Conservation (phyloP, 1,140 invertebrate species). For the Aricia agestis region DNA sequence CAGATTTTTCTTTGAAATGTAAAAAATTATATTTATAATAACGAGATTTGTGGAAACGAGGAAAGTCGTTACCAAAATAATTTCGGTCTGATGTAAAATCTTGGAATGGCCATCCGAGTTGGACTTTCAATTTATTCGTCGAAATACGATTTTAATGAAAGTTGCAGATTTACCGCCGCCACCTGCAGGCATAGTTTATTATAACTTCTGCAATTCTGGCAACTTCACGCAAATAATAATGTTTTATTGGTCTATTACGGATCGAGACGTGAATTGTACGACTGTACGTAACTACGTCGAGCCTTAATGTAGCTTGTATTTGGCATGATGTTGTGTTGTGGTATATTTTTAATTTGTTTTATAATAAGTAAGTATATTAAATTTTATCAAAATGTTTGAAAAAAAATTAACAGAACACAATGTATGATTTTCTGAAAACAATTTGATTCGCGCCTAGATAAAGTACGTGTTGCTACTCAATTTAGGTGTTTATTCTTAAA, state of each 20-base stretch:
- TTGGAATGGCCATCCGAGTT: background rate
- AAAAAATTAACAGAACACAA: too few species aligned
- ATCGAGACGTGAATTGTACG: background rate
- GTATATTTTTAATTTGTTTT: too few species aligned
- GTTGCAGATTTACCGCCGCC: background rate
- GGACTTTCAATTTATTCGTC: constrained; percentile 13
- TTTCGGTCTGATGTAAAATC: constrained; percentile 1
- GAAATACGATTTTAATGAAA: constrained; percentile 11
- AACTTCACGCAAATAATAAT: background rate
- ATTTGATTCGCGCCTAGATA: too few species aligned
- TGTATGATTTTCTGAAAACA: too few species aligned
- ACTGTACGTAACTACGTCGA: background rate
- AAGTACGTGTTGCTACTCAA: too few species aligned
- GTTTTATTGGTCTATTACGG: too few species aligned
- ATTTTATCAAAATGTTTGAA: too few species aligned
- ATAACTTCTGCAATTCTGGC: background rate
- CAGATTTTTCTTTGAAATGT: background rate
- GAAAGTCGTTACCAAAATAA: constrained; percentile 4
- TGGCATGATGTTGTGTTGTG: too few species aligned
- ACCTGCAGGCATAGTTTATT: constrained; percentile 13
- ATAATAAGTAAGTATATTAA: too few species aligned
- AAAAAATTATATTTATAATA: background rate
- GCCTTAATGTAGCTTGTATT: too few species aligned
- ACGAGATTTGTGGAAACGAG: background rate
- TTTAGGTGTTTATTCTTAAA: too few species aligned